These are phyloP conservation scores for Catocala fraxini DNA, from an alignment of 2,888 invertebrate genomes.

Conservation along the genomic window DNA sequence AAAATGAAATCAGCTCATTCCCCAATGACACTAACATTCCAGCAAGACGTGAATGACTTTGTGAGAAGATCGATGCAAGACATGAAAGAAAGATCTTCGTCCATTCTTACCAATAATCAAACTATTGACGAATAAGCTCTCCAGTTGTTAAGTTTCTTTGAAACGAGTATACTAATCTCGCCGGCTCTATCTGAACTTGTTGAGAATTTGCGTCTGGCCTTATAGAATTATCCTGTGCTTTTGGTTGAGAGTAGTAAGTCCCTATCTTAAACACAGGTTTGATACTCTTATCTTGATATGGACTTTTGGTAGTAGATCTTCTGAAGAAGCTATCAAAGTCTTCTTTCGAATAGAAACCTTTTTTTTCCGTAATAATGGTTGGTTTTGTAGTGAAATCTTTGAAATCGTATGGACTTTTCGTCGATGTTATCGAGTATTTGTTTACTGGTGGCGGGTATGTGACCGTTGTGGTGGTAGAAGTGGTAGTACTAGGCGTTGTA, in stretches of 20 bases:
- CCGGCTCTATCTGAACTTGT: conserved; percentile 83
- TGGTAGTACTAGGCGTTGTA: conserved; percentile 42
- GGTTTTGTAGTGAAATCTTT: conserved; percentile 79
- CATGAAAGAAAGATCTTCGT: conserved; percentile 57
- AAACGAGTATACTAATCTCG: conserved; percentile 74
- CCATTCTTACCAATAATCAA: conserved; percentile 80
- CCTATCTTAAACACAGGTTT: conserved; percentile 81
- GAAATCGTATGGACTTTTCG: conserved; percentile 87
- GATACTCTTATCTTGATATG: conserved; percentile 74
- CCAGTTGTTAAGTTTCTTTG: conserved; percentile 79
- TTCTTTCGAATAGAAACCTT: conserved; percentile 76
- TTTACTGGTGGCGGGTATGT: conserved; percentile 69
- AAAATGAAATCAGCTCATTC: conserved; percentile 16
- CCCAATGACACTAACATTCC: conserved; percentile 20
- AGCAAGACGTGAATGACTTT: conserved; percentile 32
- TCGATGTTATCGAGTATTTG: conserved; percentile 82
- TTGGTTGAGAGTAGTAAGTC: conserved; percentile 80
- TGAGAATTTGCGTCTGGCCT: conserved; percentile 83
- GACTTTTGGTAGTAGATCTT: conserved; percentile 86
- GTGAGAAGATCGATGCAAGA: conserved; percentile 54
- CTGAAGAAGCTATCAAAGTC: conserved; percentile 74
- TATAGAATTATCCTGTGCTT: conserved; percentile 81
- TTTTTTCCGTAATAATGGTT: conserved; percentile 63
- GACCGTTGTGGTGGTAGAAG: conserved; percentile 43
- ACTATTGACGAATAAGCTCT: conserved; percentile 67